These are phyloP conservation scores for Gobius niger DNA, from an alignment of 2,113 vertebrate species.

Conservation along the genomic window DNA sequence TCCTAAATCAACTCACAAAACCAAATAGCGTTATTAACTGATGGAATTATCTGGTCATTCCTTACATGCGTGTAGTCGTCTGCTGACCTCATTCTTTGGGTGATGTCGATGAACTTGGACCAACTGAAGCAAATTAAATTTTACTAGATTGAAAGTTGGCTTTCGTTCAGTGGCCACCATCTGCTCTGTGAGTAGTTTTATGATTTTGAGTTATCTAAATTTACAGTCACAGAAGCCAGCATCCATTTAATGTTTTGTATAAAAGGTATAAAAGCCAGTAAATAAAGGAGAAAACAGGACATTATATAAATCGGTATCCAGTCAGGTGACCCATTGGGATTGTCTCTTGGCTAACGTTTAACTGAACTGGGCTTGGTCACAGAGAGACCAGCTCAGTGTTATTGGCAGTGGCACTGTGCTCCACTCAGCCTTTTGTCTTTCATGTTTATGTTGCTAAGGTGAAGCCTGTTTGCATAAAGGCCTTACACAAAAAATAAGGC, in stretches of 20 bases:
- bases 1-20: too few relatives aligned
- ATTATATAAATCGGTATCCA: not conserved
- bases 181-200: too few relatives aligned
- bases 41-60: too few relatives aligned
- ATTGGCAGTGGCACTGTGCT: not conserved
- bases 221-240: not conserved
- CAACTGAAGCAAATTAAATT: too few relatives aligned
- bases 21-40: too few relatives aligned
- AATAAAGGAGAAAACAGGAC: not conserved
- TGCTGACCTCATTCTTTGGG: too few relatives aligned
- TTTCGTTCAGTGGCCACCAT: too few relatives aligned
- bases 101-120: too few relatives aligned
- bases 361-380: conserved; percentile 17
- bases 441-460: conserved; percentile 5
- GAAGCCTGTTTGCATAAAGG: conserved; percentile 40
- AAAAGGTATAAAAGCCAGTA: not conserved
- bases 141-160: too few relatives aligned
- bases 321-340: not conserved
- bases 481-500: conserved; percentile 27
- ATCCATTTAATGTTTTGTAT: not conserved
- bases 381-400: not conserved
- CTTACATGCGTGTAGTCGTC: too few relatives aligned
- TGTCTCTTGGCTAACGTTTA: conserved; percentile 30
- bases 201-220: not conserved
- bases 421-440: not conserved